Evolutionary conservation across 2,888 invertebrate species (phyloP), one percentile per base, ranked within the genome.

Genomic region (Trisateles emortualis): DNA sequence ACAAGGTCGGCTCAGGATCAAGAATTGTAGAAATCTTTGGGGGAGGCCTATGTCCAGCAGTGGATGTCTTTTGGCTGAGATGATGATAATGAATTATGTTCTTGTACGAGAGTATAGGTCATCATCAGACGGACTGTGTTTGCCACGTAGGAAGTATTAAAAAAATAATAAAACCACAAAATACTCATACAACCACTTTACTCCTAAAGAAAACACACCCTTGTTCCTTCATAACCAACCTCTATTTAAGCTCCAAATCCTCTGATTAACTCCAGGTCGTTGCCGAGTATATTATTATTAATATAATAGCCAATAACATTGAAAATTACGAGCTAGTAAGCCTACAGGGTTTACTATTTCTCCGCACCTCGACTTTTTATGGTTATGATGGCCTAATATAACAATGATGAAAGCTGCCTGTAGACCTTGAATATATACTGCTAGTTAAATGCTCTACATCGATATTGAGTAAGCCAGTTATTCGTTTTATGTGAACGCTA

Each of bases 281-380:
- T 52, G 56, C 38, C 30, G 52, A 56, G 49, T 52, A 53, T 49
- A 67, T 62, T 58, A 67, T 63, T 65, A 64, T 68, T 67, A 69
- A 70, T 68, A 68, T 67, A 66, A 72, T 54, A 64, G 72, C 55
- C 61, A 59, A 74, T 75, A 74, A 76, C 68, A 72, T 73, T 75
- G 65, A 68, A 78, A 77, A 76, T 82, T 78, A 83, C 68, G 77
- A 74, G 63, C 67, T 60, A 69, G 64, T 74, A 76, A 72, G 62
- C 57, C 66, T 66, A 48, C 68, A 45, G 35, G 42, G 72, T 78
- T 76, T 75, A 78, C 72, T 79, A 78, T 79, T 65, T 56, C 53
- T 50, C 59, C 40, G 42, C 59, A 72, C 74, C 70, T 73, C 33
- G 38, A 58, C 43, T 72, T 78, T 79, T 81, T 80, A 81, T 62